Evolutionary conservation across 1,140 invertebrate species (phyloP), one percentile per base, ranked within the genome.

Genomic region (Drosophila teissieri): DNA sequence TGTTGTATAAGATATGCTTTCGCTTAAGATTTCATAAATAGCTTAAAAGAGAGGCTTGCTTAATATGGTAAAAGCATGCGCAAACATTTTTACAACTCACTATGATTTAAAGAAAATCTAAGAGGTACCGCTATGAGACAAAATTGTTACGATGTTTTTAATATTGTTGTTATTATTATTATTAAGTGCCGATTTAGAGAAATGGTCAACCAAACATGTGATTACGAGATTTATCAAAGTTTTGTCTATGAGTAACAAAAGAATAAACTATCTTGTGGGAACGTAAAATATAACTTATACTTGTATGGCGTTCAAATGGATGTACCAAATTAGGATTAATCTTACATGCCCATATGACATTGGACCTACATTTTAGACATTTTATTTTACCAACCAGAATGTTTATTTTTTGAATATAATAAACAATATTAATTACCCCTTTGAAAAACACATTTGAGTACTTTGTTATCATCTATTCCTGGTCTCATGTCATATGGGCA

Each of bases 41-140:
- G 65, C 80, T 84, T 86, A 74, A 73, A 75, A 81, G 73, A 81
- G 62, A 60, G 55, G 53, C 73, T 79, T 58, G 73, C 55, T 80
- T 48, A 63, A 61, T 81, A 80, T 60, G 69, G 63, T 81, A 53
- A 85, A 83, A 88, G 81, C 82, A 86, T 86, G 82, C 82, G 74
- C 82, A 88, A 86, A 82, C 83, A 88, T 86, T 88, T 86, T 65
- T 80, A 89, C 84, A 89, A 90, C 61, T 88, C 80, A 77, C 83
- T 89, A 89, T 62, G 68, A 67, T 86, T 88, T 68, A 68, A 80
- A 74, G 77, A 81, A 80, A 82, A 81, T 85, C 77, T 80, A 89
- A 89, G 68, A 58, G 80, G 57, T 78, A 78, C 73, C 67, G 63
- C 76, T 89, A 76, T 60, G 39, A 55, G 60, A 52, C 36, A 60